Conservation (phyloP, 2,113 vertebrate genomes). For the Rhodinocichla rosea region DNA sequence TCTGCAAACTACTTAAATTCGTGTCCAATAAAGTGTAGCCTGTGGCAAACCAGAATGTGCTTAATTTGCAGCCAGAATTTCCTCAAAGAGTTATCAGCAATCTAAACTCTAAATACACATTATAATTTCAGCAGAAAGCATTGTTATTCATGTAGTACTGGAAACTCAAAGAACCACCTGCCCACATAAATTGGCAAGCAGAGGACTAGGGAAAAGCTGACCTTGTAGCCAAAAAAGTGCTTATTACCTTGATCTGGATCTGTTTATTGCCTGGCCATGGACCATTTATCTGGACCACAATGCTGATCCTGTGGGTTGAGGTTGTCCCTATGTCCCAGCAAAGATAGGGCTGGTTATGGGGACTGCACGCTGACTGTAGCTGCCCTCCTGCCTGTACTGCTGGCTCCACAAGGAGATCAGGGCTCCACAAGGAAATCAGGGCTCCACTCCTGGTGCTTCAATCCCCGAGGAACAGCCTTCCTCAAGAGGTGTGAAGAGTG, state of each 20-base stretch:
- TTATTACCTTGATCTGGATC: not conserved
- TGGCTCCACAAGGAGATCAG: not conserved
- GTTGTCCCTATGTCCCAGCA: not conserved
- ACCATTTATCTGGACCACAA: not conserved
- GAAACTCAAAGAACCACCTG: not conserved
- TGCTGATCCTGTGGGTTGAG: not conserved
- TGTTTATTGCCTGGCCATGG: not conserved
- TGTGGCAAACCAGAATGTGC: not conserved
- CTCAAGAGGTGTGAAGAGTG: not conserved
- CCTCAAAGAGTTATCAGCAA: not conserved
- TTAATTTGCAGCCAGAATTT: not conserved
- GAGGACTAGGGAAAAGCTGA: not conserved
- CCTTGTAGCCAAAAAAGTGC: not conserved
- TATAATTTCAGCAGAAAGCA: not conserved
- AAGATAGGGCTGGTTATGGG: not conserved
- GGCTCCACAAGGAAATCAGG: not conserved
- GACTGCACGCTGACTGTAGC: not conserved
- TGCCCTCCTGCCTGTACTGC: not conserved
- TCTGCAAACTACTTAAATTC: not conserved
- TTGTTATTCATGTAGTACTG: not conserved
- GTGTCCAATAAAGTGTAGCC: not conserved
- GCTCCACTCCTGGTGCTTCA: not conserved
- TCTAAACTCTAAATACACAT: not conserved
- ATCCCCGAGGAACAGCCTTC: not conserved
- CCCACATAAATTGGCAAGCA: rapidly evolving